These are phyloP conservation scores for Smittia sp. DNA, from an alignment of 2,888 invertebrate genomes.

Conservation along the genomic window DNA sequence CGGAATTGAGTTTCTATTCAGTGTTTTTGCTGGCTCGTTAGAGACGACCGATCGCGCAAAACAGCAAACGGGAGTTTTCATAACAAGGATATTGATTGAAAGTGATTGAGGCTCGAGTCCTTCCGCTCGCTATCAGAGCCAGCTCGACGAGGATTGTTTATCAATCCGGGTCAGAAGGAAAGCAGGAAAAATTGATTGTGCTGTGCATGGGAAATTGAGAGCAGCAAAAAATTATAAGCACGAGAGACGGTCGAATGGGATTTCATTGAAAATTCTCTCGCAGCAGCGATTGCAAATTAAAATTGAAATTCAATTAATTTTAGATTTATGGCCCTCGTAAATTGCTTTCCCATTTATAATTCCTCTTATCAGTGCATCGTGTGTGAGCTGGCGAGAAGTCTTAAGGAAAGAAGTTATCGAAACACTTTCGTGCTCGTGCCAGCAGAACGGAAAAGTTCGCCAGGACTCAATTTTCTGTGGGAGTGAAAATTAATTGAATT, in stretches of 20 bases:
- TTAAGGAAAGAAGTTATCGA: too few relatives aligned
- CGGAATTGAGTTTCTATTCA: background rate
- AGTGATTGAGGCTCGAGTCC: background rate
- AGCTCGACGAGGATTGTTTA: too few relatives aligned
- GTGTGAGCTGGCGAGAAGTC: too few relatives aligned
- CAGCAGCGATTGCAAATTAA: constrained; percentile 10
- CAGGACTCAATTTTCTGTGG: too few relatives aligned
- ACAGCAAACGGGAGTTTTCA: background rate
- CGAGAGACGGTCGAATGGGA: background rate
- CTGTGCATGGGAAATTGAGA: background rate
- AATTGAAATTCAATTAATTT: background rate
- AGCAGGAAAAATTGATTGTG: too few relatives aligned
- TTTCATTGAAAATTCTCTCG: background rate
- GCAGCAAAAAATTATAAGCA: background rate
- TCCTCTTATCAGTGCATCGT: too few relatives aligned
- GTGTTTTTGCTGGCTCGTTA: background rate
- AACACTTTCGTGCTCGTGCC: too few relatives aligned
- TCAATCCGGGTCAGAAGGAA: too few relatives aligned
- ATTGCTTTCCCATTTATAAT: background rate
- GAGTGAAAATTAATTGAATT: too few relatives aligned
- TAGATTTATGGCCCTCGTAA: background rate
- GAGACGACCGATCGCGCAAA: background rate
- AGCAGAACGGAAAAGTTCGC: too few relatives aligned
- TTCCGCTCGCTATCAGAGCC: background rate
- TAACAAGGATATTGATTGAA: constrained; percentile 11